A percentile compares a stretch with the other conserved stretches of the same genome.
Conservation (phyloP, 2,888 invertebrate species). For the Parnassius orleans region DNA sequence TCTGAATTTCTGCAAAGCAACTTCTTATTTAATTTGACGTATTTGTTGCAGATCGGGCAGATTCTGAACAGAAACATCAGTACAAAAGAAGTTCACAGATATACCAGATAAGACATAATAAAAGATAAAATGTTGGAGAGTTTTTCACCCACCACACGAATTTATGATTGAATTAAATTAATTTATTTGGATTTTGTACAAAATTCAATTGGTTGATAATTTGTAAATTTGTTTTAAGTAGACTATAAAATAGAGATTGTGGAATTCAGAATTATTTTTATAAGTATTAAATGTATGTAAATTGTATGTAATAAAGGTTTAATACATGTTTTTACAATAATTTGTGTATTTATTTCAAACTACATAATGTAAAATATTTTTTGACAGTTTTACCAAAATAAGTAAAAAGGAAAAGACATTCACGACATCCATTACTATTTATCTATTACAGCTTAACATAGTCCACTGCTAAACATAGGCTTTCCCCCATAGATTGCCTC, state of each 20-base stretch:
- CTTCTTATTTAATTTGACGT: not conserved
- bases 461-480: no score
- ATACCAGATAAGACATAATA: constrained; percentile 39
- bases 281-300: not conserved
- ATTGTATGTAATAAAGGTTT: constrained; percentile 1
- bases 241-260: not conserved
- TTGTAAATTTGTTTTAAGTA: not conserved
- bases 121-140: constrained; percentile 40
- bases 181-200: constrained; percentile 2
- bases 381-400: no score
- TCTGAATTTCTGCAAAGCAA: no score
- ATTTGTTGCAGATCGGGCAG: constrained; percentile 44
- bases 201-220: not conserved
- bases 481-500: no score
- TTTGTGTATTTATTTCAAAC: not conserved
- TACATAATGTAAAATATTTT: not conserved
- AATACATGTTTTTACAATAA: not conserved
- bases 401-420: no score
- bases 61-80: constrained; percentile 29
- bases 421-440: no score
- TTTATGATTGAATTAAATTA: constrained; percentile 22
- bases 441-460: no score
- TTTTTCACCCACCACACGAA: not conserved
- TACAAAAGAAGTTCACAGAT: constrained; percentile 43
- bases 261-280: not conserved